Evolutionary conservation across 2,113 vertebrate genomes (phyloP).

Genomic region (Plecturocebus donacophilus): DNA sequence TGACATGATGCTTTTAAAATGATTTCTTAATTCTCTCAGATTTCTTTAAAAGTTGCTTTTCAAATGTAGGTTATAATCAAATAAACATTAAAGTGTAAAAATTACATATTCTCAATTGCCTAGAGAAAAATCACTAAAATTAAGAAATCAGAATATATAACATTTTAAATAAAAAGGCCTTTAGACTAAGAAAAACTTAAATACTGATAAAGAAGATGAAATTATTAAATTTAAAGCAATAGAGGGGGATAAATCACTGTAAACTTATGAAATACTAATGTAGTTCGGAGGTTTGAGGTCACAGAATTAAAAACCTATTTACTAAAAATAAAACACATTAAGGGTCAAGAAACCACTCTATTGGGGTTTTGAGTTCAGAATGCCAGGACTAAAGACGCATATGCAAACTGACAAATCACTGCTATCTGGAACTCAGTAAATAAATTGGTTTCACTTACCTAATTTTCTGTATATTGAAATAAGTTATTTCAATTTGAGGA

Average conservation of each 20-base stretch:
- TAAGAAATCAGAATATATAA: not conserved
- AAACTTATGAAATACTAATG: conserved; percentile 14
- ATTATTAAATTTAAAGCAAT: conserved; percentile 32
- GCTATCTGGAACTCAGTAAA: not conserved
- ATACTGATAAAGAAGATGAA: conserved; percentile 7
- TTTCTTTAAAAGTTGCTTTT: conserved; percentile 32
- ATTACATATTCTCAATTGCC: not conserved
- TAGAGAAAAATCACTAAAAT: not conserved
- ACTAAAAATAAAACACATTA: conserved; percentile 40
- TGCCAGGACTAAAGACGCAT: not conserved
- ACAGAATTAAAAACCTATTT: conserved; percentile 2
- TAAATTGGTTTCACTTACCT: conserved; percentile 17
- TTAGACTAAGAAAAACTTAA: conserved; percentile 21
- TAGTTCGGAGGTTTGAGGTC: not conserved
- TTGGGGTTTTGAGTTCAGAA: not conserved
- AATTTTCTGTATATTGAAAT: conserved; percentile 13
- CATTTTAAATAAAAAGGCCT: conserved; percentile 3
- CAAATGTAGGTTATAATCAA: not conserved
- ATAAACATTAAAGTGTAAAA: not conserved
- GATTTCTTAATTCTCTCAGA: conserved; percentile 17
- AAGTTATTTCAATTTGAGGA: not conserved
- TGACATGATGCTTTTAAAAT: not conserved
- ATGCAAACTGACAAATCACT: not conserved
- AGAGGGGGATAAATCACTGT: not conserved
- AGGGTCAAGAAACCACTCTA: not conserved